Evolutionary conservation across 2,888 invertebrate genomes (phyloP).

Genomic region (Drosophila aldrichi): DNA sequence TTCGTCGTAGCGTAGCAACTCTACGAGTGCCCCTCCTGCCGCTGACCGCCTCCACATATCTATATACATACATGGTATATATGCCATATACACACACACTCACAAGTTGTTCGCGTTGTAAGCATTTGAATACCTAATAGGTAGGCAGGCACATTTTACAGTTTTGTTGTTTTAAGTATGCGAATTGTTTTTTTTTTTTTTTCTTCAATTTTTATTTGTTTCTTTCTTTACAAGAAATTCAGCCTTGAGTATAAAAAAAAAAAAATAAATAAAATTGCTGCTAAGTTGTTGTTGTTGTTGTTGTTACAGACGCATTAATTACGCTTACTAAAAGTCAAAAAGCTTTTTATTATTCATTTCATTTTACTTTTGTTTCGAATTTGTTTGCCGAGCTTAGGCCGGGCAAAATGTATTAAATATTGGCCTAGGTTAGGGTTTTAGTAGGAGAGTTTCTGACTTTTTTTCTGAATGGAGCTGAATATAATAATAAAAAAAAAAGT

Average conservation of each 20-base stretch:
- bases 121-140: constrained; percentile 73
- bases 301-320: constrained; percentile 53
- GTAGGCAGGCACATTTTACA: constrained; percentile 44
- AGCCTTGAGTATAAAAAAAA: constrained; percentile 31
- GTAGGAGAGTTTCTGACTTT: background rate
- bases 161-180: constrained; percentile 57
- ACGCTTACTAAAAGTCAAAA: constrained; percentile 27
- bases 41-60: constrained; percentile 1
- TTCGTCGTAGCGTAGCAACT: constrained; percentile 40
- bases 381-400: background rate
- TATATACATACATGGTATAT: background rate
- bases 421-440: constrained; percentile 4
- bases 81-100: background rate
- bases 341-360: constrained; percentile 2
- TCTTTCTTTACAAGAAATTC: constrained; percentile 42
- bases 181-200: constrained; percentile 57
- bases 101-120: constrained; percentile 59
- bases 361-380: constrained; percentile 5
- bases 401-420: background rate
- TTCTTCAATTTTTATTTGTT: constrained; percentile 57
- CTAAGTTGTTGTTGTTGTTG: constrained; percentile 34
- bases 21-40: background rate
- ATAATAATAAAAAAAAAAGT: too few species aligned
- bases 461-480: too few species aligned
- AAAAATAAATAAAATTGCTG: constrained; percentile 8